phyloP scores from a whole-genome alignment of 2,888 invertebrate species.

The Meliscaeva auricollis region DNA sequence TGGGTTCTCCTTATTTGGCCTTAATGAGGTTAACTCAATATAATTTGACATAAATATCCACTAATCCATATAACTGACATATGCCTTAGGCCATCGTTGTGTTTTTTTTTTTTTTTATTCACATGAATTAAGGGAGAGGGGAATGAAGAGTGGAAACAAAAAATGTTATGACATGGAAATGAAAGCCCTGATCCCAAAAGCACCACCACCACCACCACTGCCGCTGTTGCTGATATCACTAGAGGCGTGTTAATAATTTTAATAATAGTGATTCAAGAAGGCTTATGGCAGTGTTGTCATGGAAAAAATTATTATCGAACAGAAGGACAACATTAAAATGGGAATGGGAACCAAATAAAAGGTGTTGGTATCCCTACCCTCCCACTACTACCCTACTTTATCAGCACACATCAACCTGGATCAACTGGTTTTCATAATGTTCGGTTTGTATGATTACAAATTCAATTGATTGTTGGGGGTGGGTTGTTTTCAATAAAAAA shows the following conservation, averaged over 20 bases:
- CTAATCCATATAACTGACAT: slow-evolving; percentile 70
- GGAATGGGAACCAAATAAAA: neutral
- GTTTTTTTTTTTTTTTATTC: slow-evolving; percentile 49
- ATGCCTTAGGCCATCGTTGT: slow-evolving; percentile 59
- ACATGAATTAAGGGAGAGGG: neutral
- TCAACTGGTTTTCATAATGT: too few species aligned
- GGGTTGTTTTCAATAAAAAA: too few species aligned
- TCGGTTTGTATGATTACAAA: too few species aligned
- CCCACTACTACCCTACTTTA: too few species aligned
- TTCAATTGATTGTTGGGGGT: too few species aligned
- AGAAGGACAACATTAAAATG: slow-evolving; percentile 4
- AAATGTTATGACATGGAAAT: slow-evolving; percentile 27
- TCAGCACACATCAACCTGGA: too few species aligned
- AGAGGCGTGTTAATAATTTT: slow-evolving; percentile 61
- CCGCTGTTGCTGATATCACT: neutral
- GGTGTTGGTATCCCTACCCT: too few species aligned
- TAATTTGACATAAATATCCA: slow-evolving; percentile 75
- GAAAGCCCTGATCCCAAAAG: slow-evolving; percentile 39
- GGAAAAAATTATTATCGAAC: neutral
- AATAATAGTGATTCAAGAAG: slow-evolving; percentile 46
- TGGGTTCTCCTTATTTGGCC: slow-evolving; percentile 7
- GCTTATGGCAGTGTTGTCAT: slow-evolving; percentile 26
- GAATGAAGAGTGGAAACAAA: slow-evolving; percentile 1
- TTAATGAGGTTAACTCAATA: slow-evolving; percentile 76
- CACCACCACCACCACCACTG: neutral